These are phyloP conservation scores for Meda fulgida DNA, from an alignment of 2,797 vertebrate genomes.

Conservation along the genomic window DNA sequence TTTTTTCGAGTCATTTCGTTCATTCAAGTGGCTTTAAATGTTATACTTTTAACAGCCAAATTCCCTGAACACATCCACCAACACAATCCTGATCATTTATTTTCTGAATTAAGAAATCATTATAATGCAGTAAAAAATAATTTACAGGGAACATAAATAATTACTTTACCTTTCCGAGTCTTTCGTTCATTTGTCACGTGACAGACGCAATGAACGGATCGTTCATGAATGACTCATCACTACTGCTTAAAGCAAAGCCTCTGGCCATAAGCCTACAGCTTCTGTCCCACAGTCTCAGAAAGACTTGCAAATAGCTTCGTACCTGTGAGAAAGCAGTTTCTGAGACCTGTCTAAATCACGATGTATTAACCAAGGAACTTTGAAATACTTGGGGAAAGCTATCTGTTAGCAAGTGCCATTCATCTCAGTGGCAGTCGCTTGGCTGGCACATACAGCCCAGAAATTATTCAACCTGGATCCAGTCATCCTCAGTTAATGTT, in stretches of 20 bases:
- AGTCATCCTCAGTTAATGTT: not conserved
- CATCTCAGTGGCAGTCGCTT: not conserved
- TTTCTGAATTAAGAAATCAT: no score
- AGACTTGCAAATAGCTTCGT: not conserved
- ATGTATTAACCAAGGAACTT: not conserved
- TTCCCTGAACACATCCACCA: no score
- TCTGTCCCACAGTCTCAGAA: constrained; percentile 25
- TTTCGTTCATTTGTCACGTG: no score
- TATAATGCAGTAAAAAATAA: no score
- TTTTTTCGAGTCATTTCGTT: no score
- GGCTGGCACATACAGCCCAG: not conserved
- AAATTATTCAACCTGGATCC: not conserved
- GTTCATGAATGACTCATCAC: no score
- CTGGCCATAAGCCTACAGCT: constrained; percentile 52
- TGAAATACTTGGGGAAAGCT: constrained; percentile 1
- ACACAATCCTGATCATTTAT: no score
- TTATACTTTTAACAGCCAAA: no score
- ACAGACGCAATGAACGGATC: no score
- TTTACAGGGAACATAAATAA: no score
- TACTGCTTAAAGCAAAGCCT: constrained; percentile 39
- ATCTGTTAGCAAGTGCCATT: not conserved
- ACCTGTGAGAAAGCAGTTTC: constrained; percentile 21
- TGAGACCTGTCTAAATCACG: not conserved
- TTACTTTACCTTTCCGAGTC: no score
- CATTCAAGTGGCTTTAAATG: no score